Evolutionary conservation across 2,888 invertebrate genomes (phyloP), one percentile per base, ranked within the genome.

Genomic region (Chrysolina oricalcia): DNA sequence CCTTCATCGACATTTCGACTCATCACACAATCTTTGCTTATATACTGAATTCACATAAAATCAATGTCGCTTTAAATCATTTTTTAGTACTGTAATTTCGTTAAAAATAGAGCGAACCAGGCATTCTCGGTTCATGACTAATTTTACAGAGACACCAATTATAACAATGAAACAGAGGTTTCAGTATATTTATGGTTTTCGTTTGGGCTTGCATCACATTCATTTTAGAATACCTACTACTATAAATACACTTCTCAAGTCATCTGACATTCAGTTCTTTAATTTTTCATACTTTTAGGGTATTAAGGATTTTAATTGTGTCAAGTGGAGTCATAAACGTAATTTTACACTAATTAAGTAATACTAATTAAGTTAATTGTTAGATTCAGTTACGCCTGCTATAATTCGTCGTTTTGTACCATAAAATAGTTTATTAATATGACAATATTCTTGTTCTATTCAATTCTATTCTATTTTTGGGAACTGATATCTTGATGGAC

Each of bases 41-140:
- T 59, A 27, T 9, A 59, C 59, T 17, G n/a, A 35, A 50, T 67
- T 43, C 23, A 21, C 17, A 48, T 15, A 67, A 50, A 67, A 35
- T 67, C 27, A 48, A 48, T 50, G 70, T 70, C 70, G 27, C 19
- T 41, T n/a, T 70, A 70, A 63, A 70, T 70, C 70, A 70, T 70
- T 70, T 70, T 40, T 70, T 70, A 70, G 48, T 70, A 46, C 46
- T 46, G 70, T 43, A 43, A 62, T 70, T 35, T 4, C 27, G 70
- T 40, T 71, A 71, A 71, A 71, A 71, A 71, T 71, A 71, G 63
- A 50, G 17, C 21, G 40, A 71, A 35, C 63, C 64, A 40, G 64
- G 63, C 62, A 71, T 71, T 64, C 62, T 50, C 46, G 48, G 64
- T 48, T 50, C 71, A 50, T 71, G 64, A 71, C 71, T 48, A 40